Evolutionary conservation across 2,888 invertebrate genomes (phyloP).

Genomic region (Neocrepidodera transversa): DNA sequence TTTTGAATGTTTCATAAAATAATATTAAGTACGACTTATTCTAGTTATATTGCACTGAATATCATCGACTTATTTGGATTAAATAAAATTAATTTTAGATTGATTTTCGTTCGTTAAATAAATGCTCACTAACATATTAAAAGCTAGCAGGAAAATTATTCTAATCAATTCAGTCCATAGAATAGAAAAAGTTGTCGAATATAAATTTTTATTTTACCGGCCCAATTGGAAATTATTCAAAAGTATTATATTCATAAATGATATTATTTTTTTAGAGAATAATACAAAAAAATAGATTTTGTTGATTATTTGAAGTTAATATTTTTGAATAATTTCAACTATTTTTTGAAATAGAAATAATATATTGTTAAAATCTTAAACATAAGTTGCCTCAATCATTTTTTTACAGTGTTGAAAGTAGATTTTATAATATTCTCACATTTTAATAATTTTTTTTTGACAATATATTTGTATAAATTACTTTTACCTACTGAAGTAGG

Average conservation of each 20-base stretch:
- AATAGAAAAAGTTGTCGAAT: conserved; percentile 4
- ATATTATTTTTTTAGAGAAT: neutral
- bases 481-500: too few species aligned
- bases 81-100: neutral
- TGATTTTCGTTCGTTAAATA: conserved; percentile 5
- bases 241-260: conserved; percentile 6
- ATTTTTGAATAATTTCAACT: conserved; percentile 7
- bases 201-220: neutral
- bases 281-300: neutral
- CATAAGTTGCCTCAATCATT: too few species aligned
- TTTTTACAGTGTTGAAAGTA: too few species aligned
- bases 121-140: conserved; percentile 9
- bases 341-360: neutral
- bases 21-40: conserved; percentile 4
- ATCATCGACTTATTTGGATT: neutral
- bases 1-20: too few species aligned
- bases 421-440: too few species aligned
- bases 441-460: too few species aligned
- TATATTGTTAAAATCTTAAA: neutral
- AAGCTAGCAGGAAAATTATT: conserved; percentile 15
- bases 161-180: conserved; percentile 21
- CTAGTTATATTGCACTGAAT: conserved; percentile 23
- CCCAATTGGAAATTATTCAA: conserved; percentile 4
- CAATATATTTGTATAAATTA: too few species aligned
- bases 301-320: neutral